A percentile compares a stretch with the other conserved stretches of the same genome.
Conservation (phyloP, 2,113 vertebrate genomes). For the Opisthocomus hoazin region DNA sequence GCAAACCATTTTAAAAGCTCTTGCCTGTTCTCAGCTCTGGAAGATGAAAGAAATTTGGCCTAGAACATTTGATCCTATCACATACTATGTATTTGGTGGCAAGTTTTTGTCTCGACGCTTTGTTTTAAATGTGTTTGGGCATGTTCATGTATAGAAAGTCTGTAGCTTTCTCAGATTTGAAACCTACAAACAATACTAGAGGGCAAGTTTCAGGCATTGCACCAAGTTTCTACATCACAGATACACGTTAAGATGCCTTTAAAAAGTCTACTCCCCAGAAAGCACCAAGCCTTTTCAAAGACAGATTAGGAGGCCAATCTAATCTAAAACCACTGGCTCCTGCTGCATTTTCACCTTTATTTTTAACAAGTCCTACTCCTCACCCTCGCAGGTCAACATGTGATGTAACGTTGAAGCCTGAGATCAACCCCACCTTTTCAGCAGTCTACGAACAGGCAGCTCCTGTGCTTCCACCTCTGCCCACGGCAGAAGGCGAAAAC, state of each 20-base stretch:
- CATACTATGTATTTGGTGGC: accelerated
- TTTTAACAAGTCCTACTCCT: not conserved
- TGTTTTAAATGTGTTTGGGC: not conserved
- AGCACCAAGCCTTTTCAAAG: not conserved
- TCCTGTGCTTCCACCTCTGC: not conserved
- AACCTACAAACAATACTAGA: not conserved
- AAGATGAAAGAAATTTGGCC: not conserved
- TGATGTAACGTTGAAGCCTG: not conserved
- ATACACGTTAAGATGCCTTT: not conserved
- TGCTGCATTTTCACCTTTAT: not conserved
- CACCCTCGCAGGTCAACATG: not conserved
- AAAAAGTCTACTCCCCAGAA: not conserved
- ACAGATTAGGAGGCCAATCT: not conserved
- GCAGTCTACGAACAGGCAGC: not conserved
- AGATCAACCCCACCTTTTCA: not conserved
- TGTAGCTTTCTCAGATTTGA: not conserved
- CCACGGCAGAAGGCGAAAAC: not conserved
- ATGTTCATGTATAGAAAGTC: accelerated
- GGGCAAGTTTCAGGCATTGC: not conserved
- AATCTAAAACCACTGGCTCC: not conserved
- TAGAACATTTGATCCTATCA: not conserved
- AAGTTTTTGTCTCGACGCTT: not conserved
- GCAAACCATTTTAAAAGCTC: not conserved
- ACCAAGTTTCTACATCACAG: not conserved
- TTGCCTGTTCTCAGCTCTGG: not conserved